A percentile compares a stretch with the other conserved stretches of the same genome.
These are phyloP conservation scores for Aphyosemion australe DNA, from an alignment of 2,113 vertebrate genomes.

Conservation along the genomic window DNA sequence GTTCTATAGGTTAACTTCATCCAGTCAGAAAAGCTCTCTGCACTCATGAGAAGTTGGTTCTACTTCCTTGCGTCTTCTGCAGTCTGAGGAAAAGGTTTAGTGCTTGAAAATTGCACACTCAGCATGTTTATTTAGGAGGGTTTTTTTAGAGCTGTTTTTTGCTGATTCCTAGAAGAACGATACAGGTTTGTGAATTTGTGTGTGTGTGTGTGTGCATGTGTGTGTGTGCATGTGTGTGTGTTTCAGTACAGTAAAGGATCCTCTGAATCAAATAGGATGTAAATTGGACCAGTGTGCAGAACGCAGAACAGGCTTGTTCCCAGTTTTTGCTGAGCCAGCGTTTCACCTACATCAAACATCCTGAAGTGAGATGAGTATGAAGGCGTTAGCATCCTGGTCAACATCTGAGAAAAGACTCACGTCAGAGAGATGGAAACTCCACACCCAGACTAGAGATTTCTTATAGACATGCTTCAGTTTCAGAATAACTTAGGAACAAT, in stretches of 20 bases:
- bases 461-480: too few species aligned
- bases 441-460: too few species aligned
- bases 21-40: constrained; percentile 28
- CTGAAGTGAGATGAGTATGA: constrained; percentile 49
- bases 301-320: constrained; percentile 50
- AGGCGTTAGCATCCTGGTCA: constrained; percentile 45
- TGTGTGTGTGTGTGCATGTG: too few species aligned
- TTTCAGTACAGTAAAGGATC: constrained; percentile 44
- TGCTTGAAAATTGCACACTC: constrained; percentile 43
- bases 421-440: constrained; percentile 26
- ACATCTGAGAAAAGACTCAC: constrained; percentile 19
- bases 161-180: constrained; percentile 64
- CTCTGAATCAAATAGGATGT: constrained; percentile 66
- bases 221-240: constrained; percentile 32
- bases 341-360: constrained; percentile 64
- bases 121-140: constrained; percentile 50
- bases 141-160: constrained; percentile 57
- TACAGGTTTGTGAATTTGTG: constrained; percentile 21
- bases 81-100: constrained; percentile 32
- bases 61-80: constrained; percentile 34
- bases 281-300: constrained; percentile 67
- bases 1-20: neutral
- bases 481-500: too few species aligned
- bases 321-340: constrained; percentile 65
- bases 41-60: constrained; percentile 20